Evolutionary conservation across 2,888 invertebrate species (phyloP).

Genomic region (Aphrophora alni): DNA sequence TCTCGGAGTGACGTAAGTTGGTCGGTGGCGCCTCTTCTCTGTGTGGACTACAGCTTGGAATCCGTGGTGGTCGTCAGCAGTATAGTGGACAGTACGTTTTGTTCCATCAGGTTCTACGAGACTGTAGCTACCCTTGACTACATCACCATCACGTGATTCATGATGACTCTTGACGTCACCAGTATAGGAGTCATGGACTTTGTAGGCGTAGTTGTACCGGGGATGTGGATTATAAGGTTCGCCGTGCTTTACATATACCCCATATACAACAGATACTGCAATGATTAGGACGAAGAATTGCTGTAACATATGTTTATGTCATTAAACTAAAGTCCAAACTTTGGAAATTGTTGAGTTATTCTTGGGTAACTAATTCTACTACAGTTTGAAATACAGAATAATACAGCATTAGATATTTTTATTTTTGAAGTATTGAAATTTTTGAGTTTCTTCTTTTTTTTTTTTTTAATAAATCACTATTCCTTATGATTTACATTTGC

Average conservation of each 20-base stretch:
- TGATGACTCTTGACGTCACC: background rate
- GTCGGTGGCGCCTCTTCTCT: background rate
- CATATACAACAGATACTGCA: background rate
- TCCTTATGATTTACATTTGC: too few relatives aligned
- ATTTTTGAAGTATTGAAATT: too few relatives aligned
- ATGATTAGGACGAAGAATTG: background rate
- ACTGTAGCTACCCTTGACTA: background rate
- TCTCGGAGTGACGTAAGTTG: background rate
- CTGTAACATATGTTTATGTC: background rate
- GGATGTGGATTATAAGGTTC: background rate
- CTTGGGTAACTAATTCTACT: too few relatives aligned
- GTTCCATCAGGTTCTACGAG: background rate
- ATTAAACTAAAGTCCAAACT: too few relatives aligned
- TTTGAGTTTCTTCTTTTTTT: too few relatives aligned
- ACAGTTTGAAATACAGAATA: too few relatives aligned
- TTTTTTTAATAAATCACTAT: too few relatives aligned
- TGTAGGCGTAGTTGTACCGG: background rate
- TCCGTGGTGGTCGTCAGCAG: background rate
- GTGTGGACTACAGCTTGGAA: background rate
- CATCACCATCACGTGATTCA: background rate
- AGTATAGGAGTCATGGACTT: background rate
- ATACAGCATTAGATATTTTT: too few relatives aligned
- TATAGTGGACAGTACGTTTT: background rate
- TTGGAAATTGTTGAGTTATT: too few relatives aligned
- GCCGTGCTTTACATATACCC: background rate